A percentile compares a stretch with the other conserved stretches of the same genome.
phyloP scores from a whole-genome alignment of 1,140 invertebrate species.

The Camponotus floridanus region DNA sequence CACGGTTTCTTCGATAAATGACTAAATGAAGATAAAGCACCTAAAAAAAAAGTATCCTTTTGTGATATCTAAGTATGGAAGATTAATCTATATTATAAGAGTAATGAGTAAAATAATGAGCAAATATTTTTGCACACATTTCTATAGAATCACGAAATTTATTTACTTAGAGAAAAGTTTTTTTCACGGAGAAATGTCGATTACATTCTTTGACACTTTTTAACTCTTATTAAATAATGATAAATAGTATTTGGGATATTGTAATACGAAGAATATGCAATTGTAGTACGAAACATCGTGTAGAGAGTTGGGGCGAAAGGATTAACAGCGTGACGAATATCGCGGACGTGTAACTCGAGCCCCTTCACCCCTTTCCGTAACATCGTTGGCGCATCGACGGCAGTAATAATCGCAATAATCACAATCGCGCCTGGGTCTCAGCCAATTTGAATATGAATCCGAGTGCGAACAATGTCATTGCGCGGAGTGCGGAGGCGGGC shows the following conservation, averaged over 20 bases:
- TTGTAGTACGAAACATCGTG: constrained; percentile 29
- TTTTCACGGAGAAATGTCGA: background rate
- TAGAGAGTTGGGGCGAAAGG: constrained; percentile 10
- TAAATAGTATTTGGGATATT: background rate
- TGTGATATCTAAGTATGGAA: background rate
- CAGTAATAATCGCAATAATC: constrained; percentile 85
- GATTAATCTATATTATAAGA: constrained; percentile 1
- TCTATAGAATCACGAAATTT: background rate
- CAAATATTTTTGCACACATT: background rate
- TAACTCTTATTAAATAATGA: background rate
- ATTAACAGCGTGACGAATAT: constrained; percentile 65
- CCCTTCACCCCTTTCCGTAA: constrained; percentile 68
- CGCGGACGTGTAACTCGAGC: constrained; percentile 52
- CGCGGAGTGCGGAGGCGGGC: constrained; percentile 62
- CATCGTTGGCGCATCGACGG: constrained; percentile 80
- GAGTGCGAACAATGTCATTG: constrained; percentile 86
- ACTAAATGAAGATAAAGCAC: constrained; percentile 30
- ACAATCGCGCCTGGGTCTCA: constrained; percentile 82
- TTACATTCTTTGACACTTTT: background rate
- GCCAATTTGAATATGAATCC: constrained; percentile 87
- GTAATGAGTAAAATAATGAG: background rate
- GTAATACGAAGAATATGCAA: background rate
- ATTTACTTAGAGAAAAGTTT: background rate
- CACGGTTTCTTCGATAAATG: constrained; percentile 42
- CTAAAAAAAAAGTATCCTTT: background rate